Base-by-base conservation (phyloP, 2,113 vertebrate species). In the Strigops habroptila region DNA sequence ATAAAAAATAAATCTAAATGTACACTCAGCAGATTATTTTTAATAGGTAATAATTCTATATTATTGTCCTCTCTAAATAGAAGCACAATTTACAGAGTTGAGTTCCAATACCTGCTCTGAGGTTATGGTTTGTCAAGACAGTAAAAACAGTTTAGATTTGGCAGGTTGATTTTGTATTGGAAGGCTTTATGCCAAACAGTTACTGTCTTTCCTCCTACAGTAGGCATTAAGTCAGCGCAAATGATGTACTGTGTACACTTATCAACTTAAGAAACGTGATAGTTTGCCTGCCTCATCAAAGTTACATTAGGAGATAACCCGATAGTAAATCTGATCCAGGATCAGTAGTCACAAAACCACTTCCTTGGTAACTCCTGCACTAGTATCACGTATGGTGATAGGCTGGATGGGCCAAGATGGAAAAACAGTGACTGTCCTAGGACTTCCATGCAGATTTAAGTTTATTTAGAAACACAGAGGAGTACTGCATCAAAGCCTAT, bases 231-330 rank as follows among this genome's bases (percentile, higher is more conserved):
- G 88, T 67, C 71, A 81, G 76, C 0, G 0, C 68, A 94, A 89
- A 78, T 75, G 35, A 91, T 48, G 68, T 25, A 92, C 8, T 81
- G 37, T 24, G 39, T 55, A 33, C 92, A 77, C 67, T 70, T 86
- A 93, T 68, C 83, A 93, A 91, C 78, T 92, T 73, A 68, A 92
- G 91, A 92, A 93, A 93, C 44, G 33, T n/a, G 51, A 94, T 92
- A 71, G 76, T 51, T 78, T 52, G 76, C 92, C 76, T 91, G 64
- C 49, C 83, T 83, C 80, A 88, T 94, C 86, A 48, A 92, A 97
- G 64, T 73, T 92, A 71, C 88, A 84, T 78, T 92, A 84, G 27
- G 33, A 78, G 33, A 91, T 83, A 94, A 91, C 59, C 76, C 70
- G 63, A 91, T 4, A 73, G 59, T 76, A 91, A 94, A 95, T 87